Base-by-base conservation (phyloP, 2,113 vertebrate genomes). In the Hippocampus guttulatus region DNA sequence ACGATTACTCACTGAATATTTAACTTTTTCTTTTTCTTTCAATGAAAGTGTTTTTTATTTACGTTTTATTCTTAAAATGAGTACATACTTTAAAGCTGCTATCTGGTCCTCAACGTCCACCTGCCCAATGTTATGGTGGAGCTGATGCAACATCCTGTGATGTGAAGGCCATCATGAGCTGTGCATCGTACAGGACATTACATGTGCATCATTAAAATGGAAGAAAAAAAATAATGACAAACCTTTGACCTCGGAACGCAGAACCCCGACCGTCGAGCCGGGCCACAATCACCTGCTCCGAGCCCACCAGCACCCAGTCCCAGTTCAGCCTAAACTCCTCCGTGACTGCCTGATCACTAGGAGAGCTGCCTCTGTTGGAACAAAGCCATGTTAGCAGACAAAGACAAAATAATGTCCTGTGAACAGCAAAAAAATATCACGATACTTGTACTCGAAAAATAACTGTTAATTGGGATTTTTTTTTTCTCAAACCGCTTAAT, bases 191-290 rank as follows among this genome's bases (percentile, higher is more conserved):
- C 8, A 21, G 66, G 14, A 14, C 62, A 67, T 30, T 27, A 10
- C 15, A 33, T 30, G 9, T 10, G n/a, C 58, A 33, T 20, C 15
- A 15, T 62, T 2, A 9, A 65, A 64, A 12, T 33, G 30, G 25
- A 27, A 49, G 27, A 21, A 43, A 64, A 64, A 43, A 41, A 4
- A 70, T 41, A 33, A 23, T 15, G 43, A 25, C 30, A 14, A 43
- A 90, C 88, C 86, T 90, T 80, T 89, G 87, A 61, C 91, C 91
- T 74, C 80, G 86, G 80, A 84, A 91, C 0, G 88, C 89, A 0
- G 87, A 88, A 3, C 90, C 90, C 43, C 90, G 73, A 78, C 87
- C 89, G 18, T 91, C 91, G 0, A 92, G 75, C 3, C 72, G 77
- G 0, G 90, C 91, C 14, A 91, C 88, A 0, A 92, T 73, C 41